Evolutionary conservation across 2,888 invertebrate genomes (phyloP), one percentile per base, ranked within the genome.

Genomic region (Gandaritis pyraliata): DNA sequence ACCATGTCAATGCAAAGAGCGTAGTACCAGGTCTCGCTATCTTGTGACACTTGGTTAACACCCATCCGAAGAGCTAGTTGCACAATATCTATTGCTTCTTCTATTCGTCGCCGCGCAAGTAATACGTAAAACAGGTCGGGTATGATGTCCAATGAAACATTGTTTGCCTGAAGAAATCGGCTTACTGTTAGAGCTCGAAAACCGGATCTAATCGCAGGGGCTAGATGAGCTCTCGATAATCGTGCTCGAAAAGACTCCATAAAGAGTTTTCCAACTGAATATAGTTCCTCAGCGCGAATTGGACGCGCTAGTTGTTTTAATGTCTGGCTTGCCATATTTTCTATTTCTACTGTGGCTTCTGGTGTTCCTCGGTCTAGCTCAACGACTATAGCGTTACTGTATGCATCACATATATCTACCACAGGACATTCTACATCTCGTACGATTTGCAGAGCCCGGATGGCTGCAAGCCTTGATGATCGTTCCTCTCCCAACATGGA

Each of bases 1-100:
- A 93, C 84, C 69, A 94, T 75, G 56, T 94, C 94, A 58, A 94
- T 85, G 65, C 93, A 93, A 38, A 94, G 83, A 0, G 94, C 93
- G 68, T 93, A 93, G 70, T 94, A 94, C 90, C 93, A 93, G 10
- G 85, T 87, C 71, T 90, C 87, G 64, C 78, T 80, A 50, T 83
- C 84, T 53, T 81, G 73, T 12, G 83, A 77, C 47, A 72, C 61
- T 58, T 77, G 72, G 57, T 71, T 76, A 61, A 81, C 73, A 12
- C 72, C 71, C 58, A 88, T 70, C 33, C 75, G 73, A 53, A 85
- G 72, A 15, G 90, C 71, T 59, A 92, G 76, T 47, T 83, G 81
- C 39, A 90, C 72, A 39, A 94, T 74, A 59, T 93, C 92, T 12
- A 94, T 77, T 2, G 93, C 89, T 76, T 93, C 93, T 68, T 84